Evolutionary conservation across 2,888 invertebrate genomes (phyloP), one percentile per base, ranked within the genome.

Genomic region (Lasiommata megera): DNA sequence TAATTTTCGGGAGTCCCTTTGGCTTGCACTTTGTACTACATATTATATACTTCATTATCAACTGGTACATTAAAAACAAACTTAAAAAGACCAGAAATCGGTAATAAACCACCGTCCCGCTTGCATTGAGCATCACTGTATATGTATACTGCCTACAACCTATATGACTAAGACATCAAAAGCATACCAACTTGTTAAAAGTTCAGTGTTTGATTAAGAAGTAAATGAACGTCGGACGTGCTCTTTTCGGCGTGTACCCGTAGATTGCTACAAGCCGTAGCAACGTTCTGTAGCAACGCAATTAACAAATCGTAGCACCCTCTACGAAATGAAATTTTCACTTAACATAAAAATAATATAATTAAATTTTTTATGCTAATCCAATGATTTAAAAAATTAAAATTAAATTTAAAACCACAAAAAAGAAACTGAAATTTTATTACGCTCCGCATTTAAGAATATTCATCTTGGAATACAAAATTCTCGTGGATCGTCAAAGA

Each of bases 371-470:
- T 3, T 34, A 11, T 11, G 34, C 34, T 11, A 34, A 9, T 11
- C 11, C 9, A 34, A 34, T 34, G 9, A 34, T 3, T 34, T 11
- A 34, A 11, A 11, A 11, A 34, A 3, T 34, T 34, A 11, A 34
- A 34, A 34, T 11, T 11, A 34, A 9, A 11, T 11, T 31, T 31
- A 7, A 43, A 43, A 6, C 41, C 41, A 41, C 18, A 41, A 14
- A 44, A 37, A 16, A n/a, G 28, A 40, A n/a, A n/a, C 9, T 40
- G 17, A 29, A n/a, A n/a, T 41, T 29, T 29, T 17, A 29, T 37
- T 50, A 29, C 23, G 17, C 41, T 50, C 28, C 12, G n/a, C 37
- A 50, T 50, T 50, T 37, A 40, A n/a, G 51, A 40, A 40, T 31
- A 12, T 18, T 52, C 31, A 18, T 31, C 31, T 12, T 40, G 28